Conservation (phyloP, 2,888 invertebrate genomes). For the Dimorphilus gyrociliatus region DNA sequence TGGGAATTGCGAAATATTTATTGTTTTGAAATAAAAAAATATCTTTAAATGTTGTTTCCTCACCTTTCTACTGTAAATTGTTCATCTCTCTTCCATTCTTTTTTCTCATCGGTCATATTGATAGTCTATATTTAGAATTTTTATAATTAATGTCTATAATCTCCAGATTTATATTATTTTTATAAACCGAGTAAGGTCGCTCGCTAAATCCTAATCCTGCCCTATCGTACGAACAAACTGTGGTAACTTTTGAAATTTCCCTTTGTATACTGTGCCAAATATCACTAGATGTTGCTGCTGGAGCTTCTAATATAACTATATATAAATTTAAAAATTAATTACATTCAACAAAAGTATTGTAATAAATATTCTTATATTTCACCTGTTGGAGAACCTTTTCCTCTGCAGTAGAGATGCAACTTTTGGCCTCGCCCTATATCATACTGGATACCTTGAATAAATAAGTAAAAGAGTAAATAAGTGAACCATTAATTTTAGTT, state of each 20-base stretch:
- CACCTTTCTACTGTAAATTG: too few species aligned
- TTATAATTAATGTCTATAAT: not conserved
- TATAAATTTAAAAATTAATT: not conserved
- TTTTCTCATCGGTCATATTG: too few species aligned
- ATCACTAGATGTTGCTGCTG: constrained; percentile 32
- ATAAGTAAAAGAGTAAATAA: not conserved
- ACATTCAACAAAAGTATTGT: not conserved
- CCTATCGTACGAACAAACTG: constrained; percentile 33
- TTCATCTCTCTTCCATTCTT: too few species aligned
- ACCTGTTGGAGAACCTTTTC: constrained; percentile 32
- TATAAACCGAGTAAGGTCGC: constrained; percentile 14
- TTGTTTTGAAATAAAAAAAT: too few species aligned
- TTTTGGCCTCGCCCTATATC: constrained; percentile 33
- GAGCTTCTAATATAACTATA: constrained; percentile 30
- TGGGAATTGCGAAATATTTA: too few species aligned
- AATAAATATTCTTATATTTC: not conserved
- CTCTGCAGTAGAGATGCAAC: constrained; percentile 27
- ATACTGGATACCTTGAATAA: constrained; percentile 23
- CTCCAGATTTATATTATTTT: not conserved
- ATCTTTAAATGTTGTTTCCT: too few species aligned
- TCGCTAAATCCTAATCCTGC: constrained; percentile 36
- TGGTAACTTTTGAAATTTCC: constrained; percentile 19
- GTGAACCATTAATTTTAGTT: too few species aligned
- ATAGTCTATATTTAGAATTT: too few species aligned
- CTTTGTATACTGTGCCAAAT: constrained; percentile 24